Evolutionary conservation across 2,797 vertebrate genomes (phyloP), one percentile per base, ranked within the genome.

Genomic region (Chelonia mydas): DNA sequence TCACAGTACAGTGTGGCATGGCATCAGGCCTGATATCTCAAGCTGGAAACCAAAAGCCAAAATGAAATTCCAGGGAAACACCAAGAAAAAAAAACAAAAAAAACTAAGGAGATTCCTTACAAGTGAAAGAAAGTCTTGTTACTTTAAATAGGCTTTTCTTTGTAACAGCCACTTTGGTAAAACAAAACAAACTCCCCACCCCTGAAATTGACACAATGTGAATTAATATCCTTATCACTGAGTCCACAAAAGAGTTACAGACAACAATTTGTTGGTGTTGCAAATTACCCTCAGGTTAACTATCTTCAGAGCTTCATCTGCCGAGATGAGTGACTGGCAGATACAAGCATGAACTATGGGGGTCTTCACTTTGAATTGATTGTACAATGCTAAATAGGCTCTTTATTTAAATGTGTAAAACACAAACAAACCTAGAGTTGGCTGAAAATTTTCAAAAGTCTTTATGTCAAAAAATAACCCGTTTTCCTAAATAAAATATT

Each of bases 311-410:
- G 0, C 28, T 85, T 80, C 41, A 33, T 31, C 59, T 33, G 59
- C 31, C 15, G 7, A 61, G 59, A 61, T 61, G 15, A 33, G 13
- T 61, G 59, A n/a, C 31, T 61, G 59, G 31, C 31, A 61, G 59
- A 17, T n/a, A n/a, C 59, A 33, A 17, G 31, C 31, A 61, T 61
- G 31, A 33, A 15, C 31, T 61, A 33, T 61, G 59, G 17, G 7
- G 31, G 15, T 33, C 59, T 61, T 61, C 31, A 61, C 59, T 83
- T 95, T 76, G 55, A 92, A 83, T 16, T 65, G 80, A 78, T n/a
- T 0, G 9, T 17, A 53, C 79, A 86, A 74, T 90, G 50, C 16
- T 15, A 84, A 86, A 87, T 0, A 0, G 25, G 1, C 2, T 0
- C n/a, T 23, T 51, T 95, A 86, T 88, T 61, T 90, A 19, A 3